Evolutionary conservation across 2,113 vertebrate species (phyloP), one percentile per base, ranked within the genome.

Genomic region (Aldabrachelys gigantea): DNA sequence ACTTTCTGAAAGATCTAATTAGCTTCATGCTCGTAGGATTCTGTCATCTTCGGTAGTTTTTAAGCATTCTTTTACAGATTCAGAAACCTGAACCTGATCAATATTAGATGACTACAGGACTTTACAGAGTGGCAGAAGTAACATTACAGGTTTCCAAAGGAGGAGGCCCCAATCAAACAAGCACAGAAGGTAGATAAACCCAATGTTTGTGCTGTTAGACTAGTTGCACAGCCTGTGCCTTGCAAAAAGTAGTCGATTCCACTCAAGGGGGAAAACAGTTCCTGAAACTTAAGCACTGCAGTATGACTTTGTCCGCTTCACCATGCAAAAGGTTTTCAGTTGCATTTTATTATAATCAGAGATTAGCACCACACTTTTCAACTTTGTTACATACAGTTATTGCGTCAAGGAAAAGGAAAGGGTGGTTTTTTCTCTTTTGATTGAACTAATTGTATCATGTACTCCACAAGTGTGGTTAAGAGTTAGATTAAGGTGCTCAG

Each of bases 111-210:
- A 10, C 50, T 53, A 2, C 29, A n/a, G 80, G 76, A 65, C 47
- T n/a, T 65, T 24, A 4, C 10, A 7, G 16, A 11, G 44, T 24
- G 47, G 24, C 0, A 0, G 27, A 6, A 25, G 13, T 41, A n/a
- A 41, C 6, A 10, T 6, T 53, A 17, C 0, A 5, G 38, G 10
- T 7, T 89, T 81, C 50, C n/a, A 47, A 17, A 4, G 16, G 35
- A 52, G 29, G 16, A 53, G 50, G 29, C 49, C 22, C 22, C 52
- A 78, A 27, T 14, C 31, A 49, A 88, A 75, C 5, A 80, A 49
- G 57, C n/a, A n/a, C 44, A 79, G 9, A 22, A 27, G 29, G 16
- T 4, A 52, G 10, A 9, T 53, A 38, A 54, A 75, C 6, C 19
- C 72, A 79, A 19, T 13, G 1, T 5, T 6, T 85, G 57, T 7